phyloP scores from a whole-genome alignment of 2,888 invertebrate genomes.

The Eudemis profundana region DNA sequence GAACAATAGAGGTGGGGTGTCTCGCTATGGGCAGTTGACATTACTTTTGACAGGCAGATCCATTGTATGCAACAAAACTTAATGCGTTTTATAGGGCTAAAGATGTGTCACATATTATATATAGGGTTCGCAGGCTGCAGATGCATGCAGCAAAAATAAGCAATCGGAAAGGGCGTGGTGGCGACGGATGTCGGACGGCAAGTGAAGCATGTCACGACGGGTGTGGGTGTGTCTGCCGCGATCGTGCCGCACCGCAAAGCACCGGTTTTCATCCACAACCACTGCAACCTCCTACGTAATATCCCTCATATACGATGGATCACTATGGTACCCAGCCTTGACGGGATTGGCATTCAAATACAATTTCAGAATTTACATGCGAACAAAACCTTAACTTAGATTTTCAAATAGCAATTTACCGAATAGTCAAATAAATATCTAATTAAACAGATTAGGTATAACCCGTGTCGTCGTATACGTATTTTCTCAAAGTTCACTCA shows the following conservation, averaged over 20 bases:
- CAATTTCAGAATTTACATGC: no score
- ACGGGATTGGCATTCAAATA: no score
- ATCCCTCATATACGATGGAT: conserved; percentile 28
- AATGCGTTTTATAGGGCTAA: conserved; percentile 55
- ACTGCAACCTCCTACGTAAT: conserved; percentile 21
- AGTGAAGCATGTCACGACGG: conserved; percentile 60
- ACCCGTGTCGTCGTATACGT: no score
- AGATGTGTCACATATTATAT: conserved; percentile 50
- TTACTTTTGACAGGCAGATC: conserved; percentile 56
- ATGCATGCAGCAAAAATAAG: conserved; percentile 58
- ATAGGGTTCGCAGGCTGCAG: conserved; percentile 48
- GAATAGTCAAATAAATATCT: no score
- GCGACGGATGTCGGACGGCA: conserved; percentile 58
- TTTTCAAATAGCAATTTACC: no score
- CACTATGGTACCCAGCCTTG: conserved; percentile 17
- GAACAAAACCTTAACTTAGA: no score
- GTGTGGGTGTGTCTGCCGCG: conserved; percentile 52
- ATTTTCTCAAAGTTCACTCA: no score
- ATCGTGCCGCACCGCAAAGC: conserved; percentile 47
- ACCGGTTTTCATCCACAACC: conserved; percentile 49
- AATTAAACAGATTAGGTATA: no score
- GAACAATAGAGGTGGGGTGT: conserved; percentile 71
- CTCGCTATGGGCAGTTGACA: conserved; percentile 52
- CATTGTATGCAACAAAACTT: conserved; percentile 55
- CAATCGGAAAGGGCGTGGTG: conserved; percentile 63